Base-by-base conservation (phyloP, 2,113 vertebrate species). In the Cavia aperea region DNA sequence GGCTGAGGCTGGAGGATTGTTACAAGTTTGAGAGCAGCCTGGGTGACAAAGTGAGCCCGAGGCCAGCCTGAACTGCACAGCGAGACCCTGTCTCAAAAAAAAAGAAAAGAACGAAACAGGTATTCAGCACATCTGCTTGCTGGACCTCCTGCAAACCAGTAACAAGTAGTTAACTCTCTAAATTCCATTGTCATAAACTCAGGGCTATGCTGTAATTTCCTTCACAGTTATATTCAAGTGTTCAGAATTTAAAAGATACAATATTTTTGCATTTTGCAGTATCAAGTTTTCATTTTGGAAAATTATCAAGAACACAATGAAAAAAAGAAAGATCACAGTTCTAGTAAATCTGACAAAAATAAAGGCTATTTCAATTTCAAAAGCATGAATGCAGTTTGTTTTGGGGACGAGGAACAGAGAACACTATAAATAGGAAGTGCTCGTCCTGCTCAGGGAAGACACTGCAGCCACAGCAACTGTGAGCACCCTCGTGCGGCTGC, bases 251-350 rank as follows among this genome's bases (percentile, higher is more conserved):
- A 88, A 31, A 88, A 95, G 51, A 86, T 15, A 72, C 63, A 60
- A 56, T 82, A 39, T 63, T 90, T 81, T 36, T 86, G 58, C 43
- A 90, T 92, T 91, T 86, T 95, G 85, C 43, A 63, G 39, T 66
- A 0, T 82, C 79, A 81, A 68, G 70, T 39, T 95, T 92, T 92
- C 85, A 70, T 56, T 86, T 82, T 86, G 62, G 90, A 75, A 87
- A 79, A 89, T 89, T 60, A 65, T 21, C 16, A 92, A 92, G 51
- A 94, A 88, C 18, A 79, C 70, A 86, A 65, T 10, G 7, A n/a
- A 68, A 68, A 79, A 90, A 39, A 88, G 63, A 65, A 91, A 84
- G 75, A 60, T n/a, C 63, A 66, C 19, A 14, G 58, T 81, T 72
- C 43, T 93, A 93, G 46, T 89, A 88, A 63, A 68, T 73, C n/a